Evolutionary conservation across 2,888 invertebrate species (phyloP), one percentile per base, ranked within the genome.

Genomic region (Celastrina argiolus): DNA sequence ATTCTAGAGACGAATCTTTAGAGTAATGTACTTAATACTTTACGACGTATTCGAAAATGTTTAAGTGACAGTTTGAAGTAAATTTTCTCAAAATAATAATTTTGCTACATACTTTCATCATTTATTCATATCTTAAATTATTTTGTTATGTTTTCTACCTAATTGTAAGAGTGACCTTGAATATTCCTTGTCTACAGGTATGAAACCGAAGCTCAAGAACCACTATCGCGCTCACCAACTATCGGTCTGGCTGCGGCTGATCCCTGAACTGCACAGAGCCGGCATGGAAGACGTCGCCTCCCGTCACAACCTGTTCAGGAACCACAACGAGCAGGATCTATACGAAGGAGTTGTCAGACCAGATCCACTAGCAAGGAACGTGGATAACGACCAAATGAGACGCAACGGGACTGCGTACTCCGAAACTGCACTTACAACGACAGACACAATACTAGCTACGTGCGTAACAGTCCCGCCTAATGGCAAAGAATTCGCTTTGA

Each of bases 181-280:
- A 6, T 18, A 45, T 34, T 66, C 41, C 8, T 31, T 59, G 18
- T 61, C 22, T 87, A 1, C 93, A 98, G 98, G 97, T 74, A 94
- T 96, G 93, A 97, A 97, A 80, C 97, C 98, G 0, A 94, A 96
- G 69, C 94, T 97, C 87, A 97, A 97, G 81, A 97, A 97, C 82
- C 98, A 98, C 89, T 98, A 97, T 88, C 93, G 98, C 63, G 97
- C 98, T 1, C 98, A 98, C 85, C 97, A 98, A 81, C 92, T 98
- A 64, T 98, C 98, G 61, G 97, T 98, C 58, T 99, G 99, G 99
- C 88, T 98, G 8, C 95, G 98, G 6, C 93, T 98, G 7, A 96
- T 99, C 61, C 98, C 98, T 0, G 98, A 98, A 82, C 92, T 97
- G 0, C 97, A 97, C 81, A 92, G 96, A 66, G 95, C 96, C 0